Percentiles rank a stretch among this genome's conserved stretches.
These are phyloP conservation scores for Cotesia congregata DNA, from an alignment of 2,888 invertebrate genomes.

Conservation along the genomic window DNA sequence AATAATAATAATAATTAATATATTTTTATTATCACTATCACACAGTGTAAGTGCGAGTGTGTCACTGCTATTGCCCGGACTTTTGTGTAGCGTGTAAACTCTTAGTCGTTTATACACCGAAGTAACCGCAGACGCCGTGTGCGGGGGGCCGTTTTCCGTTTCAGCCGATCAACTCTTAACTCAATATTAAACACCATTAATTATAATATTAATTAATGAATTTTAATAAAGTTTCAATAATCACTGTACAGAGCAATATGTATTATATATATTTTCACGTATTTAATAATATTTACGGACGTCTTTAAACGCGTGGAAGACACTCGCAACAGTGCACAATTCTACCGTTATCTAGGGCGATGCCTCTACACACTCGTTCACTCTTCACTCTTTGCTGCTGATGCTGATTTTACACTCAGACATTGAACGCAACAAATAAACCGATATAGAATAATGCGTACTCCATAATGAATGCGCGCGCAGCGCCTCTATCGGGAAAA, in stretches of 20 bases:
- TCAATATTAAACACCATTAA: slow-evolving; percentile 6
- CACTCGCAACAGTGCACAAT: slow-evolving; percentile 61
- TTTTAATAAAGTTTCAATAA: slow-evolving; percentile 19
- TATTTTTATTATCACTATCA: neutral
- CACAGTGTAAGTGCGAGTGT: slow-evolving; percentile 10
- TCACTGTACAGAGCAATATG: neutral
- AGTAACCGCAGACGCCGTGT: slow-evolving; percentile 41
- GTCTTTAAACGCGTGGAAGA: slow-evolving; percentile 48
- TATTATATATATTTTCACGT: slow-evolving; percentile 27
- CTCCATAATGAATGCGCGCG: neutral
- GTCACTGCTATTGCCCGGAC: slow-evolving; percentile 42
- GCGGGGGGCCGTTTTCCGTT: slow-evolving; percentile 43
- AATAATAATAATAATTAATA: slow-evolving; percentile 8
- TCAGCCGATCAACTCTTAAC: slow-evolving; percentile 31
- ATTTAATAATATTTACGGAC: slow-evolving; percentile 32
- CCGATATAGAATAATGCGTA: neutral
- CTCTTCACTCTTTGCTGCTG: slow-evolving; percentile 1
- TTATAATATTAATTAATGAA: slow-evolving; percentile 8
- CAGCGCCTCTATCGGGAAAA: neutral
- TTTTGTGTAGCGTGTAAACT: slow-evolving; percentile 41
- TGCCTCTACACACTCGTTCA: slow-evolving; percentile 61
- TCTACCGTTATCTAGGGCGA: slow-evolving; percentile 69
- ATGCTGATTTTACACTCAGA: slow-evolving; percentile 49
- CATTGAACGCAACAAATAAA: slow-evolving; percentile 35
- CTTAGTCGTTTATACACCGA: slow-evolving; percentile 36